phyloP scores from a whole-genome alignment of 2,888 invertebrate species.

The Carcina quercana region DNA sequence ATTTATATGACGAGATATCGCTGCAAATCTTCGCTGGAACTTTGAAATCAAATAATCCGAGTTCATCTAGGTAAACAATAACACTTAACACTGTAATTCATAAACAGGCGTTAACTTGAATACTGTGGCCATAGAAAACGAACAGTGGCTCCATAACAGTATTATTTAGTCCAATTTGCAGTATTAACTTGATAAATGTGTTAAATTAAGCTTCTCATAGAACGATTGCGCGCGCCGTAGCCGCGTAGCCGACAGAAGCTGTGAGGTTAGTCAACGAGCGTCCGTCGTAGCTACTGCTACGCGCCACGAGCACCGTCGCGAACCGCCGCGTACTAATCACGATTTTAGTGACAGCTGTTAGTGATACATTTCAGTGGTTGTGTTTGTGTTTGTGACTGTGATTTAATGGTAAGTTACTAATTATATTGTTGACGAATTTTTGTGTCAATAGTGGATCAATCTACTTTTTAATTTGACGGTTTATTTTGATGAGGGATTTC shows the following conservation, averaged over 20 bases:
- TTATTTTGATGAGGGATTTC: constrained; percentile 7
- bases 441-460: no score
- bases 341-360: constrained; percentile 23
- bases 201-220: constrained; percentile 63
- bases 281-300: constrained; percentile 29
- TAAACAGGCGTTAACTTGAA: no score
- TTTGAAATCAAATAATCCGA: no score
- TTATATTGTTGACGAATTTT: no score
- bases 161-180: constrained; percentile 69
- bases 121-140: no score
- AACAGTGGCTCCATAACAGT: constrained; percentile 49
- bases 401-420: constrained; percentile 23
- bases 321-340: constrained; percentile 14
- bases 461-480: constrained; percentile 11
- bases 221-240: constrained; percentile 64
- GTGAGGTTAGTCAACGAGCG: constrained; percentile 45
- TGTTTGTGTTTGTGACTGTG: constrained; percentile 17
- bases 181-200: constrained; percentile 69
- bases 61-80: no score
- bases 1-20: no score
- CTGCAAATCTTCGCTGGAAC: no score
- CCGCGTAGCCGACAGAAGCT: constrained; percentile 29
- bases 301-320: constrained; percentile 11
- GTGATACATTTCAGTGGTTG: constrained; percentile 28
- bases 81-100: no score